Percentiles rank a stretch among this genome's conserved stretches.
Conservation (phyloP, 2,888 invertebrate genomes). For the Rhingia rostrata region DNA sequence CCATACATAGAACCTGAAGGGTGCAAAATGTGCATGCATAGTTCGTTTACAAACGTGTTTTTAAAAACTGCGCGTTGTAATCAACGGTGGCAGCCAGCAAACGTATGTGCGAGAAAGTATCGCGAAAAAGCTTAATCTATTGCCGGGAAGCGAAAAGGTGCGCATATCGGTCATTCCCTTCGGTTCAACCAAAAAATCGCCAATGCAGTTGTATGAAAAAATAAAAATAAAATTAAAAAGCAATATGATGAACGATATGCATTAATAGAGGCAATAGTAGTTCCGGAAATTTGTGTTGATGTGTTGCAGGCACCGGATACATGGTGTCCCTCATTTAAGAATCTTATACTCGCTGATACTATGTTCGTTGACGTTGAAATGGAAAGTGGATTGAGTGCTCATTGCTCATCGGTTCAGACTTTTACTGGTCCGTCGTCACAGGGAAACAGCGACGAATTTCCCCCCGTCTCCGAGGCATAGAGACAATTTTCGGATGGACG, state of each 20-base stretch:
- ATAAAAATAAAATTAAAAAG: constrained; percentile 1
- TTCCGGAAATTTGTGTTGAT: constrained; percentile 3
- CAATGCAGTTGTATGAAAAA: not conserved
- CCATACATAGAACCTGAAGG: not conserved
- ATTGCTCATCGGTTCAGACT: too few species aligned
- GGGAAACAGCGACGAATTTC: too few species aligned
- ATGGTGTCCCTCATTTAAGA: too few species aligned
- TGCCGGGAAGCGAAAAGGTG: too few species aligned
- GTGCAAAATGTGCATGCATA: constrained; percentile 4
- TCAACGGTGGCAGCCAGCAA: constrained; percentile 6
- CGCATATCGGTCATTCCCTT: constrained; percentile 7
- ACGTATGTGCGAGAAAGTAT: not conserved
- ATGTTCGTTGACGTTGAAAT: too few species aligned
- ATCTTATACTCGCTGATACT: too few species aligned
- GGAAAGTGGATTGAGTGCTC: too few species aligned
- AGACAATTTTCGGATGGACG: too few species aligned
- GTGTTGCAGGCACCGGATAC: too few species aligned
- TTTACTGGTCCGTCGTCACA: too few species aligned
- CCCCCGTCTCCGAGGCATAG: too few species aligned
- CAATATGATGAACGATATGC: too few species aligned
- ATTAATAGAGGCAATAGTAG: constrained; percentile 8
- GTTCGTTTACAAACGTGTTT: constrained; percentile 2
- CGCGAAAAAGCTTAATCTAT: not conserved
- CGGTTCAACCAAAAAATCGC: not conserved
- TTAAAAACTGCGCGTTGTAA: constrained; percentile 15